These are phyloP conservation scores for Momotus momota DNA, from an alignment of 2,797 vertebrate species.

Conservation along the genomic window DNA sequence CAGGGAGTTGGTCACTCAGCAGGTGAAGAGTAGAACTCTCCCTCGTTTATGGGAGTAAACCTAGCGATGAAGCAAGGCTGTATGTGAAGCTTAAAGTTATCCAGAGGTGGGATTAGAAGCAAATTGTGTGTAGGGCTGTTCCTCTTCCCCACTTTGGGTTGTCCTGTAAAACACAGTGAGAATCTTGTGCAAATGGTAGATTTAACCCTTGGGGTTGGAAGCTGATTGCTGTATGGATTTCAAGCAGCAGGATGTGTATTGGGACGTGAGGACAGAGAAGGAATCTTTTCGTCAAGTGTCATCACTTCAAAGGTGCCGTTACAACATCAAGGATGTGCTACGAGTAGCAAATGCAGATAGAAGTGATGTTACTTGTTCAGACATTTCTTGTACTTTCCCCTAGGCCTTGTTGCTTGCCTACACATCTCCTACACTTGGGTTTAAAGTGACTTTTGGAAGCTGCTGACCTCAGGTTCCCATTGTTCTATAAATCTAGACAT, in stretches of 20 bases:
- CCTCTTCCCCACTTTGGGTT: background rate
- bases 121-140: background rate
- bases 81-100: background rate
- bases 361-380: background rate
- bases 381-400: background rate
- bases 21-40: background rate
- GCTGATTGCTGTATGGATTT: background rate
- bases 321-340: background rate
- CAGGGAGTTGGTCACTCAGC: background rate
- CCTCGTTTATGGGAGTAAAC: background rate
- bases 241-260: background rate
- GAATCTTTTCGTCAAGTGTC: background rate
- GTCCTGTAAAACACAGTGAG: background rate
- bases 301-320: background rate
- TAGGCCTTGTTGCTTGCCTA: background rate
- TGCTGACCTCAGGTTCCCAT: background rate
- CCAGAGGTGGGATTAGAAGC: background rate
- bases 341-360: background rate
- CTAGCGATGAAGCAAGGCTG: background rate
- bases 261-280: background rate
- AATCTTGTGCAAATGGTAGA: background rate
- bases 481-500: background rate
- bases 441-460: background rate
- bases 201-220: background rate
- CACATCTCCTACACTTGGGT: background rate